Evolutionary conservation across 2,888 invertebrate species (phyloP).

Genomic region (Macrophya annulata): DNA sequence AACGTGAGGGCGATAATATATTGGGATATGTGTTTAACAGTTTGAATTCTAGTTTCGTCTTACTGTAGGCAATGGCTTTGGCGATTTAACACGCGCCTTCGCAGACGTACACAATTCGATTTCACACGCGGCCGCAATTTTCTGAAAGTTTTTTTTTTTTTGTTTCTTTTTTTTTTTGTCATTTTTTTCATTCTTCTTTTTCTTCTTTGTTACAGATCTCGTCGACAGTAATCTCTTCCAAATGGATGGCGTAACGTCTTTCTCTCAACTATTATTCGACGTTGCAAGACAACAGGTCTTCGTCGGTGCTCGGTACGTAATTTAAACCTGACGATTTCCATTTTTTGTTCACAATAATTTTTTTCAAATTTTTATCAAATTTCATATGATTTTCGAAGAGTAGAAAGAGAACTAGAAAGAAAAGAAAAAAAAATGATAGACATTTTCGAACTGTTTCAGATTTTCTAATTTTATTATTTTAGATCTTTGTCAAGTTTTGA

Average conservation of each 20-base stretch:
- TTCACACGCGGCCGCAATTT: neutral
- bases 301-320: conserved; percentile 92
- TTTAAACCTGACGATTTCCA: neutral
- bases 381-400: neutral
- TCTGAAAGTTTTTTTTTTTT: neutral
- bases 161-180: neutral
- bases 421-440: neutral
- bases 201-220: conserved; percentile 84
- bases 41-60: neutral
- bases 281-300: conserved; percentile 93
- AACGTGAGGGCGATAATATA: conserved; percentile 50
- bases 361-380: neutral
- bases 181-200: neutral
- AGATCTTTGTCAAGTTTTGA: neutral
- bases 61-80: neutral
- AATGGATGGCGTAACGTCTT: conserved; percentile 88
- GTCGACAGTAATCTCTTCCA: conserved; percentile 82
- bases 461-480: neutral
- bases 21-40: neutral
- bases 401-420: neutral
- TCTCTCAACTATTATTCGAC: conserved; percentile 93
- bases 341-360: neutral
- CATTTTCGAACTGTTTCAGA: neutral
- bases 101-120: neutral
- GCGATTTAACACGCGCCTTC: conserved; percentile 27